Evolutionary conservation across 1,140 invertebrate genomes (phyloP), one percentile per base, ranked within the genome.

Genomic region (Pachyrhynchus sulphureomaculatus): DNA sequence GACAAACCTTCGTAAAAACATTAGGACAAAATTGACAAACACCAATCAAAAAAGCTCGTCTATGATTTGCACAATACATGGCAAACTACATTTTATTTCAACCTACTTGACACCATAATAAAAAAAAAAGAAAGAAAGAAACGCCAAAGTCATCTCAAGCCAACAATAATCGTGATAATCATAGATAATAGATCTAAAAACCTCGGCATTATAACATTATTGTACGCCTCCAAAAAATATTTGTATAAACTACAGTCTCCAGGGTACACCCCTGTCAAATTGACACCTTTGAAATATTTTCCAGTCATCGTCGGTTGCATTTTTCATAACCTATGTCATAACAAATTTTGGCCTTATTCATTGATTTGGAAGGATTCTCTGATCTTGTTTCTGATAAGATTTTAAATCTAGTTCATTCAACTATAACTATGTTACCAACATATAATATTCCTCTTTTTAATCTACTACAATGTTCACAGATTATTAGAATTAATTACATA

Each of bases 281-380:
- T 62, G 65, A 66, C 60, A 62, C 65, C 60, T 63, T 57, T 17
- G 32, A 57, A 63, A 67, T 64, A 64, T n/a, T 61, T 57, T 52
- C 61, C 44, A 67, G 61, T 67, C 61, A 64, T 64, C 57, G 26
- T 61, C 56, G 56, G 53, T 67, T 58, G 65, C 56, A 67, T 64
- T 64, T 67, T 67, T 67, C 65, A 67, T 67, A 67, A 67, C 56
- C 64, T 62, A 45, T 64, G 65, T 67, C 65, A 67, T 63, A 67
- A 67, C 65, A 67, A 61, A 67, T 67, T 67, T 67, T 61, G 57
- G 53, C 37, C 42, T 55, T 63, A 67, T 67, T 67, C 65, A 67
- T 67, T 60, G 54, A 67, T 21, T 52, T 58, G 64, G 44, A 63
- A 64, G 65, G 63, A 39, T 15, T 26, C 34, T 32, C 41, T n/a